Conservation (phyloP, 2,113 vertebrate genomes). For the Dasyurus viverrinus region DNA sequence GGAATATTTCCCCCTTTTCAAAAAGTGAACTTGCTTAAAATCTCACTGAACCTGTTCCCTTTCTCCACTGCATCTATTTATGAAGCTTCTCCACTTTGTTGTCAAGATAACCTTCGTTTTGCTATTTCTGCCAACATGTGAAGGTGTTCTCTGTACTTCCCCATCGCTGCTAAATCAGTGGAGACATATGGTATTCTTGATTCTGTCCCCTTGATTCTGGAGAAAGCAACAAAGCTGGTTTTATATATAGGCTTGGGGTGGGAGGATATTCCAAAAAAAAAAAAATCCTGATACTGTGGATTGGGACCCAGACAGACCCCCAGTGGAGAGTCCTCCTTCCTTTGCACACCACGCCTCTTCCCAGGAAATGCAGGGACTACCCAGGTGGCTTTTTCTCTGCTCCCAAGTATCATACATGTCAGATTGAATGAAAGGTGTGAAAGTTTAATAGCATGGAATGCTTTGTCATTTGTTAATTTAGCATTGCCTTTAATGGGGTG, state of each 20-base stretch:
- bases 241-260: not conserved
- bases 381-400: not conserved
- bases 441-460: not conserved
- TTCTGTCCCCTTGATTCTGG: not conserved
- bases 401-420: not conserved
- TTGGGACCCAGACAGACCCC: not conserved
- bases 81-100: not conserved
- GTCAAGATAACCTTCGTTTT: not conserved
- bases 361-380: not conserved
- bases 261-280: not conserved
- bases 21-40: not conserved
- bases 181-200: not conserved
- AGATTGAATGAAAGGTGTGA: not conserved
- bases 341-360: not conserved
- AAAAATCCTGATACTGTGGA: not conserved
- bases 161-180: not conserved
- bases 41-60: not conserved
- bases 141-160: not conserved
- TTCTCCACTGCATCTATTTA: not conserved
- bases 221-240: not conserved
- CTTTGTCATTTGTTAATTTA: not conserved
- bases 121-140: not conserved
- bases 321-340: not conserved
- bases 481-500: not conserved
- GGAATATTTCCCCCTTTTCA: not conserved